phyloP scores from a whole-genome alignment of 1,140 invertebrate species.

The Drosophila aff. region DNA sequence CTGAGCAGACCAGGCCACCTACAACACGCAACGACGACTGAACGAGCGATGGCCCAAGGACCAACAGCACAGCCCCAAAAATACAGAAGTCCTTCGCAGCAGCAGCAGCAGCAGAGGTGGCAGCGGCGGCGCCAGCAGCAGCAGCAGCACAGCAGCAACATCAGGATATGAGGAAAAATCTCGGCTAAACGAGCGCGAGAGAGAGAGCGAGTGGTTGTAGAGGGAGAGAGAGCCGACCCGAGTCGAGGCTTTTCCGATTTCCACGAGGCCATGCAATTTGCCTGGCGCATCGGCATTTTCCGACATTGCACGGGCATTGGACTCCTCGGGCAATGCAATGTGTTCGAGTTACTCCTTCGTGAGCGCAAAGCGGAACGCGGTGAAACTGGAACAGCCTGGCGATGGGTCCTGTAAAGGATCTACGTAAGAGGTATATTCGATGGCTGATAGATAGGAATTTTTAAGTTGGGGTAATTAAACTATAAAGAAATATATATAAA shows the following conservation, averaged over 20 bases:
- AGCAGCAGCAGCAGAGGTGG: constrained; percentile 21
- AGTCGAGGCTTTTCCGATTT: constrained; percentile 40
- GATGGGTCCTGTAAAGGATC: constrained; percentile 22
- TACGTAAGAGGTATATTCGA: background rate
- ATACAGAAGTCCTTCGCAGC: constrained; percentile 48
- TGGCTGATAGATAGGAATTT: background rate
- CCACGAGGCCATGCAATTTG: constrained; percentile 69
- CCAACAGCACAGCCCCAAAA: constrained; percentile 71
- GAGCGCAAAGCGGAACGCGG: constrained; percentile 8
- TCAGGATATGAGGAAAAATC: constrained; percentile 30
- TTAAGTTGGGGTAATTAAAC: no score
- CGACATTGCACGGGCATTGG: constrained; percentile 61
- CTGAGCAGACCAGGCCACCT: constrained; percentile 75
- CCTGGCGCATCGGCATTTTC: constrained; percentile 76
- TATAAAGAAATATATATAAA: background rate
- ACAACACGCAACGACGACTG: constrained; percentile 83
- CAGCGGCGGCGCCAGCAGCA: constrained; percentile 16
- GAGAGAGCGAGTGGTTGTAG: constrained; percentile 36
- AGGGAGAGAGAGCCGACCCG: constrained; percentile 36
- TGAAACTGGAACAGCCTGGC: constrained; percentile 31
- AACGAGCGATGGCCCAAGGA: constrained; percentile 76
- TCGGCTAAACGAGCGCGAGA: constrained; percentile 51
- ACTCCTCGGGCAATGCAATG: constrained; percentile 61
- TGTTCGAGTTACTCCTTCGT: constrained; percentile 8
- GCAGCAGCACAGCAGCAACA: constrained; percentile 36